These are phyloP conservation scores for Sorex araneus DNA, from an alignment of 2,113 vertebrate species.

Conservation along the genomic window DNA sequence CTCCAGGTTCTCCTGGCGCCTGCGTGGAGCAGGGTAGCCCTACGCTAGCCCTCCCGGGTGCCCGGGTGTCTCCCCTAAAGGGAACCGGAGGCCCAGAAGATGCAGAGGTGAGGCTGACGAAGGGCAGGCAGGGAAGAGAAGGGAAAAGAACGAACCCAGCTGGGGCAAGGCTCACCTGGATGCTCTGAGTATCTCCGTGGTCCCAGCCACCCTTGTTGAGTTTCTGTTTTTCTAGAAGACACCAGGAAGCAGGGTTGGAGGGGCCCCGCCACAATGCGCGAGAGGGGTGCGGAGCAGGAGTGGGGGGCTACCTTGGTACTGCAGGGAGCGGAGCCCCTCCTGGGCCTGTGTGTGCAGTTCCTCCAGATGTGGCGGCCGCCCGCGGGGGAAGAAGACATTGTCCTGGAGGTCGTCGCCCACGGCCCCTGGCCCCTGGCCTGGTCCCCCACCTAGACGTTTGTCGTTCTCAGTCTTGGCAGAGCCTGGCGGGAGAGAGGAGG, in stretches of 20 bases:
- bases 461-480: slow-evolving; percentile 88
- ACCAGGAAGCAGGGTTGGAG: slow-evolving; percentile 41
- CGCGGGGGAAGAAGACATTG: slow-evolving; percentile 95
- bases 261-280: background rate
- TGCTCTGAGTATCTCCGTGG: slow-evolving; percentile 93
- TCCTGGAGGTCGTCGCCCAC: slow-evolving; percentile 89
- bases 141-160: background rate
- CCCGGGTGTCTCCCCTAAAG: background rate
- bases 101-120: slow-evolving; percentile 25
- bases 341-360: slow-evolving; percentile 96
- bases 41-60: background rate
- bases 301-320: slow-evolving; percentile 92
- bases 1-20: slow-evolving; percentile 4
- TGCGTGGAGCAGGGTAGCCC: background rate
- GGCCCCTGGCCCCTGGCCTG: slow-evolving; percentile 77
- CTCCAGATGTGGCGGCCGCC: slow-evolving; percentile 93
- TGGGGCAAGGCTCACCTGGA: slow-evolving; percentile 87
- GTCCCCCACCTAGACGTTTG: slow-evolving; percentile 88
- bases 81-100: background rate
- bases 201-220: slow-evolving; percentile 90
- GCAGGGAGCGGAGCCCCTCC: slow-evolving; percentile 94
- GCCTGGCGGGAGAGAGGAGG: slow-evolving; percentile 72
- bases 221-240: slow-evolving; percentile 91
- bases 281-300: background rate
- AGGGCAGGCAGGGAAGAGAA: background rate